Percentiles rank a stretch among this genome's conserved stretches.
phyloP scores from a whole-genome alignment of 2,113 vertebrate species.

The Equus quagga region DNA sequence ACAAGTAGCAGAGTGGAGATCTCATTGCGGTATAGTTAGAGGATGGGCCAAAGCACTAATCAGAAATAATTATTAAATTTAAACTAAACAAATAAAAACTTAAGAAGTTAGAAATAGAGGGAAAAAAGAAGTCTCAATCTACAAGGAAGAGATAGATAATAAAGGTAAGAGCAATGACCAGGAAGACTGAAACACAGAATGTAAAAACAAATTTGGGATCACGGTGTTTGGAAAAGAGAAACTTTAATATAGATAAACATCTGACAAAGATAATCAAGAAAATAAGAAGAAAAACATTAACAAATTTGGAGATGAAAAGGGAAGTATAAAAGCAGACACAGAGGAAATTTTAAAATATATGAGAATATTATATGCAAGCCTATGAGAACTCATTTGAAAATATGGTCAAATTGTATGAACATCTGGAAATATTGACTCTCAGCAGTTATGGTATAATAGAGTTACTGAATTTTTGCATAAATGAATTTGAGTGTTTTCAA shows the following conservation, averaged over 20 bases:
- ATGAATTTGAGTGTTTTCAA: background rate
- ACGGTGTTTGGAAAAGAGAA: background rate
- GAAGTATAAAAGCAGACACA: background rate
- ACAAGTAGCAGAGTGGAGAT: background rate
- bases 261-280: background rate
- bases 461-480: background rate
- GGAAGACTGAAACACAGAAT: background rate
- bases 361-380: background rate
- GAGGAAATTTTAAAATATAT: background rate
- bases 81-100: background rate
- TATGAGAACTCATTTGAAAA: background rate
- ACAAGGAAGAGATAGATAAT: background rate
- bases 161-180: background rate
- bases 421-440: background rate
- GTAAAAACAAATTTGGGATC: background rate
- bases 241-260: background rate
- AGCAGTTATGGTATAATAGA: background rate
- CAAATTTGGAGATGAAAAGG: background rate
- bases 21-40: background rate
- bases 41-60: background rate
- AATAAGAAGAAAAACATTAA: background rate
- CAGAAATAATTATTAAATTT: background rate
- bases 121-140: background rate
- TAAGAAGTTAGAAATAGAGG: background rate
- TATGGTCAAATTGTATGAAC: background rate